Evolutionary conservation across 2,888 invertebrate species (phyloP), one percentile per base, ranked within the genome.

Genomic region (Conistra vaccinii): DNA sequence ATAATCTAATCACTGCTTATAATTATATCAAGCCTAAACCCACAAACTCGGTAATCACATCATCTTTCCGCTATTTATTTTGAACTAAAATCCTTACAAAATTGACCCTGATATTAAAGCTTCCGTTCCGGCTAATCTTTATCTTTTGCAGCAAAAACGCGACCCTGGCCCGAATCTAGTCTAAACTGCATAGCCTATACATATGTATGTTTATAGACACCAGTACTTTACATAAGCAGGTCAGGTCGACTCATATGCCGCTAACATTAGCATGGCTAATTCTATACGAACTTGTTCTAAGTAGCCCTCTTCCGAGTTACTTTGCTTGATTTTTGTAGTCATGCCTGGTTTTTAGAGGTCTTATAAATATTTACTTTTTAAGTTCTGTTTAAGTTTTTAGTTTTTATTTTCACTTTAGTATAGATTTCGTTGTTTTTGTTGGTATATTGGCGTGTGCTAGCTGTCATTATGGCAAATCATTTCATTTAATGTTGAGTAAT

Each of bases 241-340:
- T 83, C 80, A 78, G 72, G 72, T 83, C 83, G 39, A n/a, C 55
- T 65, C 60, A 79, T 76, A 79, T 62, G 70, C 42, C 26, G 39
- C 63, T 42, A 26, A 17, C 68, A 83, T 80, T 80, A 80, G 68
- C 83, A 83, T 69, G 65, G 51, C 65, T 83, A 72, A 83, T 83
- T 68, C 58, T 81, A 78, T 63, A 63, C 53, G 39, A 35, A 39
- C 57, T 48, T 29, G 55, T 58, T 60, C 68, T 68, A 63, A 66
- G 60, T 29, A 29, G n/a, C 32, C 10, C 29, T 48, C 66, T 62
- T 67, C 3, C 51, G 51, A 57, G 45, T 65, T 48, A 48, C n/a
- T 60, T n/a, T 32, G 32, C 7, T 65, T 26, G 51, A n/a, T 63
- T 58, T 80, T 63, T 57, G 14, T 73, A 14, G 42, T 20, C 35